These are phyloP conservation scores for Drosophila eugracilis DNA, from an alignment of 1,140 invertebrate species.

Conservation along the genomic window DNA sequence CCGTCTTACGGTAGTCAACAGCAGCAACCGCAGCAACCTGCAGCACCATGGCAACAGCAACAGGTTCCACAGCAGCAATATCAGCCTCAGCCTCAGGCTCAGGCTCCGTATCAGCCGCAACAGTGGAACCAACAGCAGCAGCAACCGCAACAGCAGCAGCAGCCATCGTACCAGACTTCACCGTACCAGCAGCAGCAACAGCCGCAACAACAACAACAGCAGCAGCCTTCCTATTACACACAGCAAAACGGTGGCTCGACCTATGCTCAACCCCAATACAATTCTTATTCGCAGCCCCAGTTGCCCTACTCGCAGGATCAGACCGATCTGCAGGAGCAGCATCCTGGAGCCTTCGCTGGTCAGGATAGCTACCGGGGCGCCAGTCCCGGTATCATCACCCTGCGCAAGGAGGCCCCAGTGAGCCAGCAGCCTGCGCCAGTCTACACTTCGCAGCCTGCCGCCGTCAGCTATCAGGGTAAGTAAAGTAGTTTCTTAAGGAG, in stretches of 20 bases:
- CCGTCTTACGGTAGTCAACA: constrained; percentile 69
- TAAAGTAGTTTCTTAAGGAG: neutral
- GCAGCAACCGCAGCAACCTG: constrained; percentile 59
- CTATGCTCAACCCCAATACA: constrained; percentile 79
- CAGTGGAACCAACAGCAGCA: constrained; percentile 68
- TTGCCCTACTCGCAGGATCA: constrained; percentile 74
- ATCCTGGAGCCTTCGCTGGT: constrained; percentile 35
- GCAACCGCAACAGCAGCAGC: constrained; percentile 70
- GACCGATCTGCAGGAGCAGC: constrained; percentile 72
- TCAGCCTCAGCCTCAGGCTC: constrained; percentile 47
- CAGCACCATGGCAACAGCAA: constrained; percentile 56
- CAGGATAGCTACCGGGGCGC: constrained; percentile 71
- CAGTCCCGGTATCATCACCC: constrained; percentile 87
- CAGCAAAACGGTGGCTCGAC: constrained; percentile 72
- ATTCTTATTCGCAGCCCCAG: constrained; percentile 83
- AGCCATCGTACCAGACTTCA: constrained; percentile 54
- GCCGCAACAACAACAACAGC: constrained; percentile 60
- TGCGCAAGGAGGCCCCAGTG: constrained; percentile 89
- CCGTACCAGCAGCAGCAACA: constrained; percentile 60
- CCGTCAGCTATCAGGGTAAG: constrained; percentile 88
- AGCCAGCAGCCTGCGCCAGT: constrained; percentile 89
- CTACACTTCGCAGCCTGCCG: constrained; percentile 89
- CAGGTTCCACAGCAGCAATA: constrained; percentile 65
- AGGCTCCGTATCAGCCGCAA: constrained; percentile 51
- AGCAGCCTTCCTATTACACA: constrained; percentile 59